A percentile compares a stretch with the other conserved stretches of the same genome.
phyloP scores from a whole-genome alignment of 35 echinoderm and acorn worm genomes.

The Hemicentrotus pulcherrimus region DNA sequence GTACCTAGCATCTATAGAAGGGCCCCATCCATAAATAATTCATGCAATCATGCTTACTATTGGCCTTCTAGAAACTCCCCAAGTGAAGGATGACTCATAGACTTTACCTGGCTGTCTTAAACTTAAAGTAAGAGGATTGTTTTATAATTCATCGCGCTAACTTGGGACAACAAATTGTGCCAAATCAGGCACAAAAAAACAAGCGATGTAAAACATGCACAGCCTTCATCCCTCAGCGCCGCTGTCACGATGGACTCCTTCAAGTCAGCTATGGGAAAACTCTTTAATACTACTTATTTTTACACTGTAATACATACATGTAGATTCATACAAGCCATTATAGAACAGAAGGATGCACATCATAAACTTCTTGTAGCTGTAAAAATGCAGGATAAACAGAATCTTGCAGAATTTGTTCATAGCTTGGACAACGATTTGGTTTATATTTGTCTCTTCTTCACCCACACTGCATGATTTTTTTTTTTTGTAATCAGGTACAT shows the following conservation, averaged over 20 bases:
- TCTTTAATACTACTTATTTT: too few species aligned
- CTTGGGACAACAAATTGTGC: neutral
- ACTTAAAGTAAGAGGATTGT: neutral
- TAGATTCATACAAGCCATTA: too few species aligned
- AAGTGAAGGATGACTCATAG: neutral
- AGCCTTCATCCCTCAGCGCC: neutral
- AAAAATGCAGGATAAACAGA: too few species aligned
- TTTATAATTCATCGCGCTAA: constrained; percentile 6
- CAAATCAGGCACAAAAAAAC: neutral
- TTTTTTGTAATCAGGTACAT: too few species aligned
- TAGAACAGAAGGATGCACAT: too few species aligned
- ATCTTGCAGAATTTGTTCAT: too few species aligned
- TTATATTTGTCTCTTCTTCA: too few species aligned
- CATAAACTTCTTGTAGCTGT: too few species aligned
- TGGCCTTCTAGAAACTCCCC: neutral
- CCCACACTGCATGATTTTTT: too few species aligned
- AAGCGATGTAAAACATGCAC: neutral
- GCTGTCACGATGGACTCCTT: neutral
- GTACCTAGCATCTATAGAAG: neutral
- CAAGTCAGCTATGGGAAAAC: too few species aligned
- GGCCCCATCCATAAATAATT: neutral
- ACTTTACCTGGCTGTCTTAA: neutral
- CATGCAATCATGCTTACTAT: constrained; percentile 2
- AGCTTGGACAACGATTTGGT: too few species aligned
- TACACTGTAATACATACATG: too few species aligned